Conservation (phyloP, 2,888 invertebrate genomes). For the Drosophila testacea region DNA sequence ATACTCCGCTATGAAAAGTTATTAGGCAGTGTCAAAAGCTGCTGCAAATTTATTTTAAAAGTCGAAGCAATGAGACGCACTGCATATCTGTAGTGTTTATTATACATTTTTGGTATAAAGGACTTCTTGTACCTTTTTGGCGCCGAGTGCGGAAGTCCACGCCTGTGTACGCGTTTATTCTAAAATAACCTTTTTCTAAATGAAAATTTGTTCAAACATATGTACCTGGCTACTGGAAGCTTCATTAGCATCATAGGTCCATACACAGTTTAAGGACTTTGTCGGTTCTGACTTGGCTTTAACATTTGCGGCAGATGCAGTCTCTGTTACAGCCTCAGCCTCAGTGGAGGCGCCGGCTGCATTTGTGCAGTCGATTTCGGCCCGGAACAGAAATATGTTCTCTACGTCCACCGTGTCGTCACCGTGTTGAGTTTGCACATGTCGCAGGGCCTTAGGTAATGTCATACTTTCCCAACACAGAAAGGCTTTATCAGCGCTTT, state of each 20-base stretch:
- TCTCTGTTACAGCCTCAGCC: slow-evolving; percentile 3
- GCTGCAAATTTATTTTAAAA: too few species aligned
- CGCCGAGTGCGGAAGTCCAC: too few species aligned
- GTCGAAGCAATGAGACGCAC: too few species aligned
- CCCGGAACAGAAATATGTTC: slow-evolving; percentile 74
- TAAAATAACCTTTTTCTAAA: not conserved
- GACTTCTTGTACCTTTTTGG: too few species aligned
- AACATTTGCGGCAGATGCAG: slow-evolving; percentile 1
- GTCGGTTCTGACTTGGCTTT: slow-evolving; percentile 10
- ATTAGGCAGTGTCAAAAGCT: too few species aligned
- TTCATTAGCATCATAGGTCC: slow-evolving; percentile 55
- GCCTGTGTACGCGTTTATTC: too few species aligned
- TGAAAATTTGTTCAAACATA: slow-evolving; percentile 11
- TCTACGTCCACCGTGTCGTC: slow-evolving; percentile 52
- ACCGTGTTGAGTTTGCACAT: slow-evolving; percentile 65
- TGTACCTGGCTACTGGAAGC: slow-evolving; percentile 44
- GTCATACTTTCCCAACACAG: slow-evolving; percentile 52
- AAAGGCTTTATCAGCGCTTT: slow-evolving; percentile 8
- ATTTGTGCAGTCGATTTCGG: slow-evolving; percentile 33
- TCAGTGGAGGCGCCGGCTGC: slow-evolving; percentile 2
- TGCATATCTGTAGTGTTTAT: too few species aligned
- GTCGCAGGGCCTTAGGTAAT: slow-evolving; percentile 49
- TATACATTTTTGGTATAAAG: too few species aligned
- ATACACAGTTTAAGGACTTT: slow-evolving; percentile 32
- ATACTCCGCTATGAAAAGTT: too few species aligned